phyloP scores from a whole-genome alignment of 2,888 invertebrate genomes.

The Anarsia innoxiella region DNA sequence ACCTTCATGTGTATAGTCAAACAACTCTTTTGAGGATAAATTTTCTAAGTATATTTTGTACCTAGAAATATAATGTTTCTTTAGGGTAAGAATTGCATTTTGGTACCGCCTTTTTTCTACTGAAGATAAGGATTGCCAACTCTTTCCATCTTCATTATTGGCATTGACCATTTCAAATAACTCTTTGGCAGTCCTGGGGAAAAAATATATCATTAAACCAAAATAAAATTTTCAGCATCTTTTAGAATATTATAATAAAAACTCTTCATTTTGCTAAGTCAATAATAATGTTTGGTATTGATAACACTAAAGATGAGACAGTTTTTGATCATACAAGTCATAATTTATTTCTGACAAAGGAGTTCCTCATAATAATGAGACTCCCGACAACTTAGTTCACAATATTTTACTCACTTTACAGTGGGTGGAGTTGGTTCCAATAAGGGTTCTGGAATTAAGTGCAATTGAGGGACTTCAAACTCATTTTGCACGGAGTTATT shows the following conservation, averaged over 20 bases:
- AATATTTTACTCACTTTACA: slow-evolving; percentile 28
- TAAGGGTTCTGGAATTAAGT: no score
- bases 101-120: slow-evolving; percentile 37
- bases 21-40: slow-evolving; percentile 40
- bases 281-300: background rate
- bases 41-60: slow-evolving; percentile 51
- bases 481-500: no score
- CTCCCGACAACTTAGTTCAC: no score
- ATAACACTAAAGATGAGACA: no score
- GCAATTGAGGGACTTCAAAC: no score
- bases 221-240: background rate
- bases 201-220: background rate
- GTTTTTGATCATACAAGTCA: no score
- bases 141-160: slow-evolving; percentile 20
- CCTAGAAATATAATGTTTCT: slow-evolving; percentile 46
- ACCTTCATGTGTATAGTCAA: no score
- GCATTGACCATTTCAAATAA: slow-evolving; percentile 38
- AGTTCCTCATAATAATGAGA: no score
- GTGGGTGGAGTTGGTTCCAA: slow-evolving; percentile 25
- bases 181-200: slow-evolving; percentile 42
- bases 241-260: no score
- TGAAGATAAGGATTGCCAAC: slow-evolving; percentile 33
- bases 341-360: no score
- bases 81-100: slow-evolving; percentile 37
- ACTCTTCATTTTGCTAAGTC: no score